A percentile compares a stretch with the other conserved stretches of the same genome.
Evolutionary conservation across 2,113 vertebrate genomes (phyloP).

Genomic region (Perca schrenkii): DNA sequence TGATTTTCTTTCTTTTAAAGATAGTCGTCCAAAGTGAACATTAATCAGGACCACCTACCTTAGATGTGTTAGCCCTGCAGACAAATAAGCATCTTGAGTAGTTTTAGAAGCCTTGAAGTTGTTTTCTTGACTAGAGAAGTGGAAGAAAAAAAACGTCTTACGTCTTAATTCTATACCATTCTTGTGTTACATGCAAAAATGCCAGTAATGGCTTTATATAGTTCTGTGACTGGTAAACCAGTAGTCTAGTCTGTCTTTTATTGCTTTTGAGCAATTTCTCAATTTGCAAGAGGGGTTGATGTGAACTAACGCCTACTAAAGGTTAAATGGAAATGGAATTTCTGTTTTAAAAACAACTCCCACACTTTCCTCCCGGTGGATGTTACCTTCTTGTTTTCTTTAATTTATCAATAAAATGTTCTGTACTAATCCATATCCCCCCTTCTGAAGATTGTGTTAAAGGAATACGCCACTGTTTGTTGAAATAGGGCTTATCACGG

Average conservation of each 20-base stretch:
- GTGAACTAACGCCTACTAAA: not conserved
- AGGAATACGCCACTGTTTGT: too few relatives aligned
- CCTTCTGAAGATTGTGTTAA: not conserved
- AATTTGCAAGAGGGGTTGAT: not conserved
- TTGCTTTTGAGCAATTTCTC: not conserved
- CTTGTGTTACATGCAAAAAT: not conserved
- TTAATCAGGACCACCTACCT: not conserved
- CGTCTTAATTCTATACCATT: not conserved
- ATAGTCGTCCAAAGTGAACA: not conserved
- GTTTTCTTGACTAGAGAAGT: not conserved
- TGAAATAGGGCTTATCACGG: too few relatives aligned
- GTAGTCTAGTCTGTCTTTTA: not conserved
- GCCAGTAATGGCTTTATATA: not conserved
- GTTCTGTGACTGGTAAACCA: not conserved
- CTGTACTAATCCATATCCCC: not conserved
- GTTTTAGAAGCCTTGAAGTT: conserved; percentile 1
- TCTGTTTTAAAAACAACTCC: not conserved
- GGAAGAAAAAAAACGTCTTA: not conserved
- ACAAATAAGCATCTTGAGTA: not conserved
- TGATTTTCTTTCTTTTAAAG: not conserved
- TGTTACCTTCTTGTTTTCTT: not conserved
- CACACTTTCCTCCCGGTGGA: not conserved
- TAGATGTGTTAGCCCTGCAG: not conserved
- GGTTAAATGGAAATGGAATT: not conserved
- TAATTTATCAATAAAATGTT: not conserved